Conservation (phyloP, 2,797 vertebrate species). For the Spinus pinus region DNA sequence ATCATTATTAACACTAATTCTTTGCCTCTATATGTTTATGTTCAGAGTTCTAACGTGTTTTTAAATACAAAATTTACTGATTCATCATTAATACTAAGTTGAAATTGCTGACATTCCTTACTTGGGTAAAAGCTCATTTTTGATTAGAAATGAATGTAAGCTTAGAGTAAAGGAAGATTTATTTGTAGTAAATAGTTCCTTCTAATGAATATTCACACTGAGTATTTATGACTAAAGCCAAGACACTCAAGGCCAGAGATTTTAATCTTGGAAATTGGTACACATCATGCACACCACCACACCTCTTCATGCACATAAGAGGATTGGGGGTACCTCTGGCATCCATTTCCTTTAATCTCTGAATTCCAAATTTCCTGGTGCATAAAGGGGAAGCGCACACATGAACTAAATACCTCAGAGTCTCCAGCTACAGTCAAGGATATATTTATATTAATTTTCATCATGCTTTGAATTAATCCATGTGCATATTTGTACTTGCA, state of each 20-base stretch:
- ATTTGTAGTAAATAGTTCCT: neutral
- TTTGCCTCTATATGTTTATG: neutral
- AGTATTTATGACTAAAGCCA: neutral
- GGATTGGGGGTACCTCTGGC: neutral
- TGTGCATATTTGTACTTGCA: neutral
- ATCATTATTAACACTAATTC: neutral
- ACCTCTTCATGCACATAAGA: neutral
- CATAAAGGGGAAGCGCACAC: neutral
- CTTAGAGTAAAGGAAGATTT: neutral
- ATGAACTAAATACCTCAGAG: neutral
- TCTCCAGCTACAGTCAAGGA: neutral
- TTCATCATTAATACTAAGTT: neutral
- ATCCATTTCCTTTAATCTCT: neutral
- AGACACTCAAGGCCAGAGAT: neutral
- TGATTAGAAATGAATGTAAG: neutral
- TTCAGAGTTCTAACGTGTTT: neutral
- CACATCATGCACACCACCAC: fast-evolving
- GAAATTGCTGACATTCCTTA: neutral
- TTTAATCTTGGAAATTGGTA: neutral
- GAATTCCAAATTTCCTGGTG: neutral
- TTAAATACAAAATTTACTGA: neutral
- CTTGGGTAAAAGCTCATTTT: neutral
- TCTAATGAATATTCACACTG: neutral
- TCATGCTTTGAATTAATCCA: neutral
- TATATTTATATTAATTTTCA: neutral